Percentiles rank a stretch among this genome's conserved stretches.
These are phyloP conservation scores for Hemicentrotus pulcherrimus DNA, from an alignment of 35 echinoderm and acorn worm genomes.

Conservation along the genomic window DNA sequence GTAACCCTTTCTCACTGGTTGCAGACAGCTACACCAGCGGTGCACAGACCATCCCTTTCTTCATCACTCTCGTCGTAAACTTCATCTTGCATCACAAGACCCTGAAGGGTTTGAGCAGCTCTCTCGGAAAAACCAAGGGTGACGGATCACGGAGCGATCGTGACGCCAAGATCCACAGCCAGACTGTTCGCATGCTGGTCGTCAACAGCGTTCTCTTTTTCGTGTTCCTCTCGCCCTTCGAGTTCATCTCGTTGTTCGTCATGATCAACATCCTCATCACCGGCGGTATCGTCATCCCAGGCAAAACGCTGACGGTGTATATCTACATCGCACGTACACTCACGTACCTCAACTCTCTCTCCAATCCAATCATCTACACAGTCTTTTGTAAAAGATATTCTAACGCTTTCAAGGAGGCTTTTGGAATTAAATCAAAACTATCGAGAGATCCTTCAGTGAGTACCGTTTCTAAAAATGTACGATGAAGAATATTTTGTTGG, in stretches of 20 bases:
- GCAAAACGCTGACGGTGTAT: constrained; percentile 12
- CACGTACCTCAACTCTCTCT: constrained; percentile 36
- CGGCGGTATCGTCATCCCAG: constrained; percentile 37
- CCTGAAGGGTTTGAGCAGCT: constrained; percentile 7
- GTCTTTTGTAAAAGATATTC: constrained; percentile 43
- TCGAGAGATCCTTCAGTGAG: neutral
- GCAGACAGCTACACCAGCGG: constrained; percentile 24
- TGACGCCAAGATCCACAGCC: constrained; percentile 50
- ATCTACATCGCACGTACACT: constrained; percentile 45
- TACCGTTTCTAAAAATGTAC: neutral
- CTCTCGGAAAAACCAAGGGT: neutral
- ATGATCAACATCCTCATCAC: constrained; percentile 53
- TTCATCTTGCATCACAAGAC: constrained; percentile 42
- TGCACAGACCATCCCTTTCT: constrained; percentile 57
- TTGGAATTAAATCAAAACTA: constrained; percentile 11
- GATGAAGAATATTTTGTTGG: neutral
- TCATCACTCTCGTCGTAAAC: constrained; percentile 51
- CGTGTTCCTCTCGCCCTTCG: constrained; percentile 66
- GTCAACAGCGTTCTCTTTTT: constrained; percentile 77
- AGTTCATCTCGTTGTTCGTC: constrained; percentile 60
- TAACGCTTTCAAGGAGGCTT: neutral
- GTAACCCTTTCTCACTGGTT: neutral
- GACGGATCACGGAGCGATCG: constrained; percentile 22
- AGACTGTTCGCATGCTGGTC: constrained; percentile 71
- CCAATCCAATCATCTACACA: constrained; percentile 43